Base-by-base conservation (phyloP, 2,113 vertebrate genomes). In the Phaethon lepturus region DNA sequence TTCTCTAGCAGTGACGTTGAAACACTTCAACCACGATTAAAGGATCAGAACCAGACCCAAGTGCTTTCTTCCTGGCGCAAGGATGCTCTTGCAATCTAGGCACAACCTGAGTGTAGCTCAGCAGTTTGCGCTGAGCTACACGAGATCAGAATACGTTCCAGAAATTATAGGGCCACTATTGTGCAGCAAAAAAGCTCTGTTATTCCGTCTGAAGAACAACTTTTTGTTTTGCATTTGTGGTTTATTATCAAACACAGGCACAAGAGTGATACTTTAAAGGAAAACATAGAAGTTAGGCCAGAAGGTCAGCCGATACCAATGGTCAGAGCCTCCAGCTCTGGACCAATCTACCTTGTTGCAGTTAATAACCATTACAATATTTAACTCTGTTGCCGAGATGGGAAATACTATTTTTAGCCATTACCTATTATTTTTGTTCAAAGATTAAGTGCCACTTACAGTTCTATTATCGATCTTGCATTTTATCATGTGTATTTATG, bases 341-440 rank as follows among this genome's bases (percentile, higher is more conserved):
- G 58, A 49, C 52, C 75, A 55, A 14, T 49, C 86, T 80, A 83
- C 74, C 63, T 52, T 47, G 28, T 19, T 77, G 64, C 31, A 74
- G 12, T 84, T 76, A 86, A 66, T 47, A 93, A 38, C 40, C 53
- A 86, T 72, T 45, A 63, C 11, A 81, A 19, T 50, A 77, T 76
- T 86, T 92, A 86, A 92, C 64, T 71, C 42, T 59, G 28, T 31
- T 49, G 72, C 40, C 83, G 52, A 78, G 80, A 92, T 2, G 6
- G 68, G 40, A 94, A 95, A 87, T 42, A 50, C 76, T 89, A 75
- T 78, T 92, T 95, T 95, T 87, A 91, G 64, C 28, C 31, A 42
- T 72, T 68, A 95, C 16, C 47, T 91, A 81, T 81, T 86, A 63
- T 26, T 86, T 95, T 49, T 50, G 8, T 68, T 86, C 66, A 78